Evolutionary conservation across 2,113 vertebrate species (phyloP).

Genomic region (Otis tarda): DNA sequence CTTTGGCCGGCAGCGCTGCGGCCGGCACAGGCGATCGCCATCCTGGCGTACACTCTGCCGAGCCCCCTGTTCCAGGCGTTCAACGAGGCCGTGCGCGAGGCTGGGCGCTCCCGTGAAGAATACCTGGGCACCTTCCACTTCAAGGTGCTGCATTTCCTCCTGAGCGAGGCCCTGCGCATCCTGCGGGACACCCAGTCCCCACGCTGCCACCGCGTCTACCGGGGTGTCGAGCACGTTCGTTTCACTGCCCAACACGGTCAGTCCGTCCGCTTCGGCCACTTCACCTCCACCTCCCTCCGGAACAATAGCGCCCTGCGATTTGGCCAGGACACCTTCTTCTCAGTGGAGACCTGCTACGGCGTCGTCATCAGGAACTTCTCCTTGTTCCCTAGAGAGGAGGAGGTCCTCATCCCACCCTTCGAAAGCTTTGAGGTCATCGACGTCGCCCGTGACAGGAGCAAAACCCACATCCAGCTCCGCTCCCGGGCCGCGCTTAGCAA

Average conservation of each 20-base stretch:
- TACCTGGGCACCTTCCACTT: slow-evolving; percentile 38
- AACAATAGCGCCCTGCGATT: neutral
- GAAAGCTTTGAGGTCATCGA: slow-evolving; percentile 27
- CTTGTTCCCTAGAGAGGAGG: slow-evolving; percentile 23
- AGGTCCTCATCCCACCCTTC: slow-evolving; percentile 65
- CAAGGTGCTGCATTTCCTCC: slow-evolving; percentile 71
- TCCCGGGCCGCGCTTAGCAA: neutral
- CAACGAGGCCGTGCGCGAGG: too few relatives aligned
- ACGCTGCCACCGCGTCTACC: slow-evolving; percentile 40
- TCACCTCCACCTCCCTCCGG: slow-evolving; percentile 23
- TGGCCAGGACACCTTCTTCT: slow-evolving; percentile 61
- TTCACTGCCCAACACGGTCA: neutral
- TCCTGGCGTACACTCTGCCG: too few relatives aligned
- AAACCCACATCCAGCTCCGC: slow-evolving; percentile 1
- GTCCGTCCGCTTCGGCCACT: slow-evolving; percentile 43
- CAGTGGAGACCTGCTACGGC: slow-evolving; percentile 62
- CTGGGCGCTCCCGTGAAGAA: too few relatives aligned
- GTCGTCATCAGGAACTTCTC: slow-evolving; percentile 49
- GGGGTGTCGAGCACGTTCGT: slow-evolving; percentile 18
- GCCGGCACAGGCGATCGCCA: too few relatives aligned
- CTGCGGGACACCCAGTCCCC: neutral
- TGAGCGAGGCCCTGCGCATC: slow-evolving; percentile 51
- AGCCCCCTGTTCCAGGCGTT: too few relatives aligned
- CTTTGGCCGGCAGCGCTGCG: too few relatives aligned
- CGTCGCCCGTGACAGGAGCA: fast-evolving